Percentiles rank a stretch among this genome's conserved stretches.
Evolutionary conservation across 2,888 invertebrate species (phyloP).

Genomic region (Augiades crinisus): DNA sequence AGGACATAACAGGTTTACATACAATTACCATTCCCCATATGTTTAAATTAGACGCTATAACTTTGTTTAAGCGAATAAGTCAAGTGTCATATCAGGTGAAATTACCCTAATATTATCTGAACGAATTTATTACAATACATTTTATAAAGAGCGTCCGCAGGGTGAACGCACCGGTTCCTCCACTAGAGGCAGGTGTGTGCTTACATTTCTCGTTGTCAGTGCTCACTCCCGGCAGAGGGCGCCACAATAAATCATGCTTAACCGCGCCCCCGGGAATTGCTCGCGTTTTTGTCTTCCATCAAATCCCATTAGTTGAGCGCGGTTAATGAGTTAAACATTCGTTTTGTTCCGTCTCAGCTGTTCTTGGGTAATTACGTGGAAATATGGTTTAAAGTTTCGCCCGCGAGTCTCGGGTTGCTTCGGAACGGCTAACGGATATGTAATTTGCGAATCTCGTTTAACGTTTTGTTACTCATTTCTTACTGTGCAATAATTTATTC

Average conservation of each 20-base stretch:
- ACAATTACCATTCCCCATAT: too few species aligned
- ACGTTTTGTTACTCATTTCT: conserved; percentile 8
- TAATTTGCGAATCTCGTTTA: conserved; percentile 23
- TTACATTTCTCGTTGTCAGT: conserved; percentile 26
- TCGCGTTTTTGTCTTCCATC: conserved; percentile 51
- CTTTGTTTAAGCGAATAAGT: too few species aligned
- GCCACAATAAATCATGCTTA: conserved; percentile 28
- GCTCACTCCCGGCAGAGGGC: conserved; percentile 23
- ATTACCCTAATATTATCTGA: too few species aligned
- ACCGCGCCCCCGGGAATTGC: conserved; percentile 38
- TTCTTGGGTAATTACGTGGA: conserved; percentile 39
- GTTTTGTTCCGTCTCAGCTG: conserved; percentile 38
- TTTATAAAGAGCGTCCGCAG: conserved; percentile 11
- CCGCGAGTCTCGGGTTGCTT: conserved; percentile 10
- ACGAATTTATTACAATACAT: neutral
- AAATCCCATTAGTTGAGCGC: conserved; percentile 47
- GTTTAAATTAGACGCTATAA: too few species aligned
- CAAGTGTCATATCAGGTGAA: too few species aligned
- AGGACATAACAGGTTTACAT: too few species aligned
- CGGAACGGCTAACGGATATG: conserved; percentile 23
- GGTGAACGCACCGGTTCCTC: conserved; percentile 11
- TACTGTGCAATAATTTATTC: neutral
- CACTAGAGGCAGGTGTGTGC: conserved; percentile 20
- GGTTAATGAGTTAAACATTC: conserved; percentile 47
- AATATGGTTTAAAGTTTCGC: conserved; percentile 27